Base-by-base conservation (phyloP, 2,797 vertebrate species). In the Melanitta fusca region DNA sequence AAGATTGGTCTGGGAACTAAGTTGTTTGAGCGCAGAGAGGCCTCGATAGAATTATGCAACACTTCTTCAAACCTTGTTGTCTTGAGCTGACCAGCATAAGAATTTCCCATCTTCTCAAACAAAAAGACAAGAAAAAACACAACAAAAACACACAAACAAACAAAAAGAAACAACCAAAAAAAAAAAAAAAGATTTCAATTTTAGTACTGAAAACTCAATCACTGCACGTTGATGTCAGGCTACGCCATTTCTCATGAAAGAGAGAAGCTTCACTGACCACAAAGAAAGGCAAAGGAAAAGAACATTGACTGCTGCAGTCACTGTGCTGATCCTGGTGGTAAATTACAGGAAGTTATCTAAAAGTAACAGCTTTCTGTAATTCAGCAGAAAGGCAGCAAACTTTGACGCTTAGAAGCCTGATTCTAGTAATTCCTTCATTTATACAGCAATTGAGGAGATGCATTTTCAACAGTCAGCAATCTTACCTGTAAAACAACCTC, bases 41-140 rank as follows among this genome's bases (percentile, higher is more conserved):
- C 99, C 97, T 99, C 99, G 3, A 99, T 99, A 89, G 99, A 99
- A 97, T 98, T 99, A 97, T 99, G 99, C 68, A 99, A 97, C 22
- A 99, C 99, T 97, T 99, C 99, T 96, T 99, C 99, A 64, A 99
- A 99, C 51, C 99, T 98, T 0, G 99, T 99, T 68, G 98, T 99
- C 98, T 99, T 99, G 95, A 99, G 98, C 97, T 99, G 99, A 45
- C 99, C 99, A 3, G 99, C 99, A 2, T 99, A 99, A 4, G 99
- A 99, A 98, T 99, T 99, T 90, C 99, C 99, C 99, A 99, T 99
- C 97, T 98, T 98, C 98, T 92, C 21, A 74, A 79, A 80, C 73
- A 92, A 71, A 25, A 73, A 89, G 78, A 92, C 0, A 56, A 88
- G 8, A 45, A 60, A 60, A 91, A 10, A 64, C n/a, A 43, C 54